A percentile compares a stretch with the other conserved stretches of the same genome.
Evolutionary conservation across 2,797 vertebrate species (phyloP).

Genomic region (Danio kyathit): DNA sequence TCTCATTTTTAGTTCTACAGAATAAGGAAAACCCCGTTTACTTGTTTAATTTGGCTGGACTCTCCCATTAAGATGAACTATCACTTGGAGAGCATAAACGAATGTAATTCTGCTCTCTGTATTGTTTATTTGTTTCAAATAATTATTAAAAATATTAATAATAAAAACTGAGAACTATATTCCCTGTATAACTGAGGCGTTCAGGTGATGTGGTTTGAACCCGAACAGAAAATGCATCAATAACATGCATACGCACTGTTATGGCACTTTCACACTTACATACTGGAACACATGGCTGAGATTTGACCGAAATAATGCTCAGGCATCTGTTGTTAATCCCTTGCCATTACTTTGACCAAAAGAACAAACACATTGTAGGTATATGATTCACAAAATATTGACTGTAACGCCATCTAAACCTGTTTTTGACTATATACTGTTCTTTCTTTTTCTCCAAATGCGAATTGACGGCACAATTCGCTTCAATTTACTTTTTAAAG

Average conservation of each 20-base stretch:
- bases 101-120: no score
- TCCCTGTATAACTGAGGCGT: no score
- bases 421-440: constrained; percentile 14
- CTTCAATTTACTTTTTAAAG: constrained; percentile 56
- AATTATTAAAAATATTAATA: no score
- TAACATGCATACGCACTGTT: not conserved
- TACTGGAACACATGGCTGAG: constrained; percentile 16
- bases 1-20: not conserved
- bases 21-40: not conserved
- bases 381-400: not conserved
- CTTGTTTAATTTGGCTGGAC: not conserved
- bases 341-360: constrained; percentile 31
- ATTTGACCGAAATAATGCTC: constrained; percentile 1
- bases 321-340: constrained; percentile 25
- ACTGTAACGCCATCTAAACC: not conserved
- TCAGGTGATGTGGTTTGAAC: not conserved
- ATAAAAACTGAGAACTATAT: no score
- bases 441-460: constrained; percentile 32
- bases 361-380: not conserved
- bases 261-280: constrained; percentile 23
- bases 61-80: not conserved
- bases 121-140: no score
- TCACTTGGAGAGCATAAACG: no score
- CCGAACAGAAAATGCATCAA: not conserved
- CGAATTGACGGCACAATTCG: constrained; percentile 47